Evolutionary conservation across 2,888 invertebrate species (phyloP).

Genomic region (Chymomyza caudatula): DNA sequence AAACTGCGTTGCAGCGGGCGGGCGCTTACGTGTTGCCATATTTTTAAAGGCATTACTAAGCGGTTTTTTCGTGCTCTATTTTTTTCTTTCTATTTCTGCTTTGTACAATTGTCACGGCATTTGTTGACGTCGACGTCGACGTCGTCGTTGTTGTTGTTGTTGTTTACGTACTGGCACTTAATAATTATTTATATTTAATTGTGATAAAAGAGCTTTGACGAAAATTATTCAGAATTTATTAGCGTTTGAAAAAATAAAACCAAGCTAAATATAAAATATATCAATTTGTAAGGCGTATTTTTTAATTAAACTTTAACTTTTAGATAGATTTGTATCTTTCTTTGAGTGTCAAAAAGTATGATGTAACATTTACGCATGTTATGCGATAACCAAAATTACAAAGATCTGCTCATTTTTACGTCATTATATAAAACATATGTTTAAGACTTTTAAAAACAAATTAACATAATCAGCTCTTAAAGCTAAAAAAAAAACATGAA

Average conservation of each 20-base stretch:
- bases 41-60: conserved; percentile 72
- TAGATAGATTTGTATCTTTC: neutral
- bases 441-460: neutral
- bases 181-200: conserved; percentile 1
- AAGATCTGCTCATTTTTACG: too few species aligned
- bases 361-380: neutral
- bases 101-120: conserved; percentile 15
- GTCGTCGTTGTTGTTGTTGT: neutral
- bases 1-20: conserved; percentile 40
- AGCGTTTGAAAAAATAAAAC: neutral
- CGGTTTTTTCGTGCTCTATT: conserved; percentile 40
- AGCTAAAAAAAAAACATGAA: neutral
- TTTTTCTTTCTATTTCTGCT: conserved; percentile 4
- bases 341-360: neutral
- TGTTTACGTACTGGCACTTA: neutral
- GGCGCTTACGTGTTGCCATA: conserved; percentile 71
- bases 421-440: conserved; percentile 9
- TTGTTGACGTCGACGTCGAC: neutral
- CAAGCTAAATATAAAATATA: neutral
- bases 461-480: too few species aligned
- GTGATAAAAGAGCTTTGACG: neutral
- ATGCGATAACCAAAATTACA: too few species aligned
- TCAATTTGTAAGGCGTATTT: too few species aligned
- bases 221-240: neutral
- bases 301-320: neutral